These are phyloP conservation scores for Gadopsis bispinosus DNA, from an alignment of 2,797 vertebrate species.

Conservation along the genomic window DNA sequence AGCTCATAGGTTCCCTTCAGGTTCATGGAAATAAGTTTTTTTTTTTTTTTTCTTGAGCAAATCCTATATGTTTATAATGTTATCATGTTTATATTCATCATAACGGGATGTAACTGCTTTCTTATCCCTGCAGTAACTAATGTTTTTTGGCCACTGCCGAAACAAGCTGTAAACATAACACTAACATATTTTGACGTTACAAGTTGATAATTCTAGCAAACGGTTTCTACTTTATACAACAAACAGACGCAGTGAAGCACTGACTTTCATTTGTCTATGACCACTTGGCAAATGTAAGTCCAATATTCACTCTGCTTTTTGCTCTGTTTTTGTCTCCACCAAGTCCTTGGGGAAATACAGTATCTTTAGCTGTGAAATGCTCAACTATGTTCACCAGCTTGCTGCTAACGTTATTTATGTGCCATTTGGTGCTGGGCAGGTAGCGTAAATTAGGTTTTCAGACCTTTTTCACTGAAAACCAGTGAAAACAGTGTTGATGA, in stretches of 20 bases:
- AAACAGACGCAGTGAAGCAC: neutral
- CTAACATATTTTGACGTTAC: too few species aligned
- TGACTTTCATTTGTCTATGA: neutral
- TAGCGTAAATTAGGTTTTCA: neutral
- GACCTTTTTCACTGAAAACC: neutral
- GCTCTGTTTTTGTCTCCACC: neutral
- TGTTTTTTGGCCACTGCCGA: neutral
- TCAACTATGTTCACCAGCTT: neutral
- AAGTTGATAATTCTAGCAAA: neutral
- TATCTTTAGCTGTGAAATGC: neutral
- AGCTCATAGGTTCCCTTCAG: neutral
- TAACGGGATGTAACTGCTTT: neutral
- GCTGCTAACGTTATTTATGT: neutral
- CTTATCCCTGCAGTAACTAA: neutral
- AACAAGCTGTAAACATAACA: too few species aligned
- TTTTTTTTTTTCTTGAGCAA: too few species aligned
- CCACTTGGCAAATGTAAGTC: neutral
- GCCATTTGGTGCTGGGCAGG: neutral
- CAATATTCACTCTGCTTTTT: neutral
- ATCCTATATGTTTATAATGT: too few species aligned
- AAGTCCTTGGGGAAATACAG: neutral
- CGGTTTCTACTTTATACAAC: neutral
- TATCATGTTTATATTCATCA: neutral
- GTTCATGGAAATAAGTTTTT: neutral
- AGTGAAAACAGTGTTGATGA: neutral